Evolutionary conservation across 1,140 invertebrate genomes (phyloP).

Genomic region (Zaprionus kolodkinae): DNA sequence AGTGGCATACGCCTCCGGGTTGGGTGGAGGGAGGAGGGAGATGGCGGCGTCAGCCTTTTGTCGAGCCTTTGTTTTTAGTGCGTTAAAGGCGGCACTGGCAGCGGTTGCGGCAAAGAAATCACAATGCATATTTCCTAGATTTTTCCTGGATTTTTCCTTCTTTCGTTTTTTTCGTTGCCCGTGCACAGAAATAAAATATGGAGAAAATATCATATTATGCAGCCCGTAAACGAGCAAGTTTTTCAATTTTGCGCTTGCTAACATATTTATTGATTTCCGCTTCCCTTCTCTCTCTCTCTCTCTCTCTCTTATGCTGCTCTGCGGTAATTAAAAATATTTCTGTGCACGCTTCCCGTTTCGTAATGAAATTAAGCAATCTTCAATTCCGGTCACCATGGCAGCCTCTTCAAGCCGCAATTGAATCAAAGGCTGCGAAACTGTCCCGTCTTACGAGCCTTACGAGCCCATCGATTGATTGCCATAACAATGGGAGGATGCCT

Average conservation of each 20-base stretch:
- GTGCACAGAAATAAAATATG: constrained; percentile 30
- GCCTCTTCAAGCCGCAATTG: constrained; percentile 36
- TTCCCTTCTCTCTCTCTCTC: not conserved
- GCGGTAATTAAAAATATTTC: constrained; percentile 64
- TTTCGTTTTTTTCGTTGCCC: constrained; percentile 16
- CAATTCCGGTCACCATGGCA: constrained; percentile 32
- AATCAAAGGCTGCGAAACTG: constrained; percentile 38
- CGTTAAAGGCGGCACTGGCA: constrained; percentile 23
- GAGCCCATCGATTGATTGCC: constrained; percentile 7
- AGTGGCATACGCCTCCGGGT: constrained; percentile 75
- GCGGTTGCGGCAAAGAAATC: constrained; percentile 38
- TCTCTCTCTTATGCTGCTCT: not conserved
- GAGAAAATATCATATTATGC: constrained; percentile 51
- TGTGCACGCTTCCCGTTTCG: constrained; percentile 16
- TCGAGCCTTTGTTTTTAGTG: constrained; percentile 71
- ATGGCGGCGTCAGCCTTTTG: constrained; percentile 31
- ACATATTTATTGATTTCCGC: constrained; percentile 82
- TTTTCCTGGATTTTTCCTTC: constrained; percentile 70
- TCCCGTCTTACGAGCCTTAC: not conserved
- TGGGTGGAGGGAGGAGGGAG: not conserved
- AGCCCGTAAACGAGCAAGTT: constrained; percentile 58
- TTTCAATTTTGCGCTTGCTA: constrained; percentile 61
- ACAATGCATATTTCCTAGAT: constrained; percentile 73
- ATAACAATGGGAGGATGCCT: not conserved
- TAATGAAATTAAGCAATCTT: constrained; percentile 67